Percentiles rank a stretch among this genome's conserved stretches.
Conservation (phyloP, 64 coral and sea anemone species). For the Montipora capricornis region DNA sequence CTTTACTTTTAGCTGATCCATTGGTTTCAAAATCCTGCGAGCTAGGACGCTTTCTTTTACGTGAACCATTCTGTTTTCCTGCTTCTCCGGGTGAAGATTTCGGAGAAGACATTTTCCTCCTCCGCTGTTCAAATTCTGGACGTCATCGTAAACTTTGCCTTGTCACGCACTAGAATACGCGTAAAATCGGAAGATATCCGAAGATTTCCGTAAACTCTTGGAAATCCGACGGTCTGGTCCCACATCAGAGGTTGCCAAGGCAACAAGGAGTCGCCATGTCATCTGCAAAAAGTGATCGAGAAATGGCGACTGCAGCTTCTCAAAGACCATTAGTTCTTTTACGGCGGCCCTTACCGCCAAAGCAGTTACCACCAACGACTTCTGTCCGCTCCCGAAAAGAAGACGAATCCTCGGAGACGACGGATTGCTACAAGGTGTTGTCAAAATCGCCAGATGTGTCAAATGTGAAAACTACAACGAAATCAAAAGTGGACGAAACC, state of each 20-base stretch:
- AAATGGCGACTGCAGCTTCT: conserved; percentile 73
- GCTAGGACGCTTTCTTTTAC: conserved; percentile 32
- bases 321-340: conserved; percentile 75
- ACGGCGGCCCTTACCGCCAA: conserved; percentile 92
- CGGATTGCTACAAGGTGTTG: neutral
- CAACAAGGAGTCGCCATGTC: conserved; percentile 58
- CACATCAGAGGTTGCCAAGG: conserved; percentile 72
- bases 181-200: neutral
- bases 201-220: neutral
- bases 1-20: neutral
- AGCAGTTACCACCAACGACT: conserved; percentile 51
- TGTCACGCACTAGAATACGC: neutral
- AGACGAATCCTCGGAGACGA: conserved; percentile 5
- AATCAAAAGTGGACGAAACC: conserved; percentile 1
- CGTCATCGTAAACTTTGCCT: neutral
- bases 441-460: conserved; percentile 29
- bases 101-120: conserved; percentile 14
- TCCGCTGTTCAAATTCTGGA: neutral
- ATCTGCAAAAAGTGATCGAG: conserved; percentile 2
- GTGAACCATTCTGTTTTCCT: conserved; percentile 49
- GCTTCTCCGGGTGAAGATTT: conserved; percentile 7
- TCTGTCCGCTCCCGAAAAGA: conserved; percentile 4
- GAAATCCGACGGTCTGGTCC: neutral
- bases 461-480: neutral
- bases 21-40: conserved; percentile 13